A percentile compares a stretch with the other conserved stretches of the same genome.
These are phyloP conservation scores for Struthidea cinerea DNA, from an alignment of 2,113 vertebrate species.

Conservation along the genomic window DNA sequence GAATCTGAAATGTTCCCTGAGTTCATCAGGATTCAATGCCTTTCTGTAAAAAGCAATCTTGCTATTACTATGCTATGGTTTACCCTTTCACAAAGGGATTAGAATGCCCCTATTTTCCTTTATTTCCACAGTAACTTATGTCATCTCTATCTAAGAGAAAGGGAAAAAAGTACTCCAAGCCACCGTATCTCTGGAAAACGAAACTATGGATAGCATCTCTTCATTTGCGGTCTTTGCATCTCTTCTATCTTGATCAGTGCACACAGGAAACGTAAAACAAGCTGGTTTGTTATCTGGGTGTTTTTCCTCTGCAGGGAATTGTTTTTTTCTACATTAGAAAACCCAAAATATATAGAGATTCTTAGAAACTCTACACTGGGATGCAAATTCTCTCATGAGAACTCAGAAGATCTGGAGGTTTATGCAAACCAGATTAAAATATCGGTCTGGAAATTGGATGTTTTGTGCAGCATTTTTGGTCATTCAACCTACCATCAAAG, in stretches of 20 bases:
- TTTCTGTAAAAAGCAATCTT: neutral
- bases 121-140: neutral
- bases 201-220: neutral
- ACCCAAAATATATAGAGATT: neutral
- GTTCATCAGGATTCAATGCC: neutral
- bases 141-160: neutral
- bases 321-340: neutral
- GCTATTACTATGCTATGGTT: neutral
- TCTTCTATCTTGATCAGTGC: neutral
- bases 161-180: neutral
- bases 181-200: slow-evolving; percentile 18
- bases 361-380: neutral
- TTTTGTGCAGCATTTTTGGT: neutral
- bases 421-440: neutral
- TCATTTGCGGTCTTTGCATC: neutral
- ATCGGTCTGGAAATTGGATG: neutral
- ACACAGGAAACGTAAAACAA: neutral
- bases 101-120: neutral
- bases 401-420: neutral
- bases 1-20: neutral
- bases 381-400: neutral
- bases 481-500: neutral
- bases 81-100: neutral
- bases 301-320: neutral
- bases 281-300: neutral